Evolutionary conservation across 2,797 vertebrate species (phyloP), one percentile per base, ranked within the genome.

Genomic region (Hippoglossus hippoglossus): DNA sequence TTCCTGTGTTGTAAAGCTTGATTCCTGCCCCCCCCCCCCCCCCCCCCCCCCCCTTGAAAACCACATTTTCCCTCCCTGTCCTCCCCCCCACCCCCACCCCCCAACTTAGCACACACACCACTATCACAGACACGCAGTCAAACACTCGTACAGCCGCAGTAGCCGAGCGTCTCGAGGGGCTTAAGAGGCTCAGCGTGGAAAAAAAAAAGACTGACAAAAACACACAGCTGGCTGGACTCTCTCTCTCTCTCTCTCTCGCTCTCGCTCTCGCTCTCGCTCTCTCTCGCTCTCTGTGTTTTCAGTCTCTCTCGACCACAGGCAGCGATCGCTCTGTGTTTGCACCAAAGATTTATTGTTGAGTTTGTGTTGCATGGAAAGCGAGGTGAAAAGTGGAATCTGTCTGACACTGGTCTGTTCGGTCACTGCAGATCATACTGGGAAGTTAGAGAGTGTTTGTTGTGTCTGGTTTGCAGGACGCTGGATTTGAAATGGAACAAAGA

Each of bases 151-250:
- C 61, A 71, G 63, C 69, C 65, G 61, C 79, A 77, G 74, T 74
- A 65, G 66, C 63, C 71, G 56, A 72, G 63, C 65, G 62, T 80
- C 81, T 83, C 73, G 6, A 16, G 82, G 53, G 77, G 61, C 73
- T 89, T 73, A 76, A 84, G 77, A 65, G 67, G 72, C 67, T 80
- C 57, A 68, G 56, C 56, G n/a, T 52, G 26, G 16, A 28, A 26
- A 61, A 16, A 53, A 56, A 63, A 73, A 50, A 4, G 55, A 0
- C 51, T 85, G 85, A 90, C 79, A 63, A 31, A 84, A 83, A 66
- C 68, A 71, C 86, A 86, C 91, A 92, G 89, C 88, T 92, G 89
- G 74, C 69, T 62, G 73, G 50, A 62, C 56, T 31, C 31, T 19
- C 53, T 24, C 44, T 52, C 28, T 1, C 2, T 26, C 44, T 18